These are phyloP conservation scores for Drosophila maculinotata DNA, from an alignment of 2,888 invertebrate genomes.

Conservation along the genomic window DNA sequence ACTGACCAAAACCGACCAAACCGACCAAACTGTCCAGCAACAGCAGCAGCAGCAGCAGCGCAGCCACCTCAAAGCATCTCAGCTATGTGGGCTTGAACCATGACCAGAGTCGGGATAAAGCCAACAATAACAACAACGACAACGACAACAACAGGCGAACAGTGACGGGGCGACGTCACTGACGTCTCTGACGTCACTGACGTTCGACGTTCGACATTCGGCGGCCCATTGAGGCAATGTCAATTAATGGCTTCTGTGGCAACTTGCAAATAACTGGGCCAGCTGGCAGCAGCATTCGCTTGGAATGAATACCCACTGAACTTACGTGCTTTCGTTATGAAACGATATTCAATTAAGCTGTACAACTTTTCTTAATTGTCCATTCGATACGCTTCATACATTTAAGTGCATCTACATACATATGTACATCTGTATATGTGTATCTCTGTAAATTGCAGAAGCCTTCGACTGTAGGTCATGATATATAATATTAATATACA, in stretches of 20 bases:
- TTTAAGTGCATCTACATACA: too few species aligned
- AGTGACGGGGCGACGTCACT: too few species aligned
- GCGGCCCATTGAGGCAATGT: constrained; percentile 34
- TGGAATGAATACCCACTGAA: not conserved
- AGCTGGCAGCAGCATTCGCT: constrained; percentile 4
- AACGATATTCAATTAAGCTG: constrained; percentile 11
- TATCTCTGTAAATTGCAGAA: too few species aligned
- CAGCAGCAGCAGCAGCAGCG: constrained; percentile 1
- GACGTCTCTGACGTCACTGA: too few species aligned
- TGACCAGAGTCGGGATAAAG: not conserved
- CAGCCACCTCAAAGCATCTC: constrained; percentile 13
- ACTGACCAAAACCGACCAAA: constrained; percentile 2
- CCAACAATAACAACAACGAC: not conserved
- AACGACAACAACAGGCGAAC: not conserved
- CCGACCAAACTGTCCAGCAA: constrained; percentile 2
- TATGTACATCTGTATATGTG: not conserved
- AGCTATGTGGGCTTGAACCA: constrained; percentile 1
- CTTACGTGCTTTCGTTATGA: constrained; percentile 6
- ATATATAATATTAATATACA: too few species aligned
- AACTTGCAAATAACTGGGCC: constrained; percentile 21
- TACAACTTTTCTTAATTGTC: constrained; percentile 5
- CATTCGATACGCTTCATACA: too few species aligned
- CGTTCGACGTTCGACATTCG: constrained; percentile 47
- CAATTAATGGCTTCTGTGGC: constrained; percentile 37
- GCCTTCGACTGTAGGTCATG: too few species aligned